Evolutionary conservation across 2,113 vertebrate genomes (phyloP).

Genomic region (Saiga tatarica): DNA sequence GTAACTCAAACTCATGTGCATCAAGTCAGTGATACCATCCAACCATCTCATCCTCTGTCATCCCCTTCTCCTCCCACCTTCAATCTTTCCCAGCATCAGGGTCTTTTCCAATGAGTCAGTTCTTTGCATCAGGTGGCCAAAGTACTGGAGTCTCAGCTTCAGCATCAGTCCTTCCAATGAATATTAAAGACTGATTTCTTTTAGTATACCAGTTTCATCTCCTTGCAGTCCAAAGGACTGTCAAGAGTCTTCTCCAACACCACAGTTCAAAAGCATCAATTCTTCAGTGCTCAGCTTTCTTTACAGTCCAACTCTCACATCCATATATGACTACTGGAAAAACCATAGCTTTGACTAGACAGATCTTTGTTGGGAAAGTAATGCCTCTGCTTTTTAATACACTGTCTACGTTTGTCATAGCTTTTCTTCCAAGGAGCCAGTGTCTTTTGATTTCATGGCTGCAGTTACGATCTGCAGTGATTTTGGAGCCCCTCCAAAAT

Average conservation of each 20-base stretch:
- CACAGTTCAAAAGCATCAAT: not conserved
- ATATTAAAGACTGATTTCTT: not conserved
- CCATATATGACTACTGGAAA: not conserved
- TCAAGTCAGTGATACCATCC: not conserved
- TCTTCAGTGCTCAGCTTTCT: not conserved
- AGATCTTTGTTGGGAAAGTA: not conserved
- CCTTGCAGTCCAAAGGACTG: not conserved
- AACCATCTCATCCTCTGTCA: not conserved
- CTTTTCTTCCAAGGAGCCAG: not conserved
- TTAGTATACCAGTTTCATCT: not conserved
- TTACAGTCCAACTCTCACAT: not conserved
- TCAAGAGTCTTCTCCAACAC: not conserved
- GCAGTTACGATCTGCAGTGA: not conserved
- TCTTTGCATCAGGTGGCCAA: not conserved
- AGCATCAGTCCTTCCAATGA: not conserved
- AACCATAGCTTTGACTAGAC: not conserved
- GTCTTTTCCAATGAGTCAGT: not conserved
- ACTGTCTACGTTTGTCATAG: not conserved
- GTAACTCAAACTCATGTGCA: not conserved
- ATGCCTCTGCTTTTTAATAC: not conserved
- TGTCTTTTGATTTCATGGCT: not conserved
- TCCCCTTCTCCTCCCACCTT: not conserved
- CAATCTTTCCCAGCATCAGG: not conserved
- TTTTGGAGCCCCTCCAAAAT: accelerated
- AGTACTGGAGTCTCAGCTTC: not conserved